Percentiles rank a stretch among this genome's conserved stretches.
These are phyloP conservation scores for Trematocara marginatum DNA, from an alignment of 2,113 vertebrate genomes.

Conservation along the genomic window DNA sequence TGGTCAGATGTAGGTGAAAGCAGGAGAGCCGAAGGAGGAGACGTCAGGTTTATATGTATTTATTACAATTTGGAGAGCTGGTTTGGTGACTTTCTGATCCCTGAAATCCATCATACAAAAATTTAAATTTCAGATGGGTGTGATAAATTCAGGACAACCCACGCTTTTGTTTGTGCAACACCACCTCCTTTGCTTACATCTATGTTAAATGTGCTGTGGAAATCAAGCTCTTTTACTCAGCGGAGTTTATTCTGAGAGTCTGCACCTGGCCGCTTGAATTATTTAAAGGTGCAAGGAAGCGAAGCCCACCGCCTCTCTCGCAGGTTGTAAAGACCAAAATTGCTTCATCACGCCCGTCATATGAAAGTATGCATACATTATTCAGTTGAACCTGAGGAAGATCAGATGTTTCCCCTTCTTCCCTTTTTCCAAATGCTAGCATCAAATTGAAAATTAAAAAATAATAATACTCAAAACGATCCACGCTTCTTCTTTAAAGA, in stretches of 20 bases:
- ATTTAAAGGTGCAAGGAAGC: conserved; percentile 89
- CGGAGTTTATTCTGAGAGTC: conserved; percentile 74
- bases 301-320: conserved; percentile 61
- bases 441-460: background rate
- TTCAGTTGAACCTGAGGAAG: conserved; percentile 91
- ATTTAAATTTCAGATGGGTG: background rate
- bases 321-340: conserved; percentile 92
- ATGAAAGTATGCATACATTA: conserved; percentile 95
- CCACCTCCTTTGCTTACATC: background rate
- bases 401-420: conserved; percentile 77
- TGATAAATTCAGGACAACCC: background rate
- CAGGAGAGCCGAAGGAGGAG: background rate
- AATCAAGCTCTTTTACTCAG: conserved; percentile 3
- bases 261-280: conserved; percentile 92
- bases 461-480: background rate
- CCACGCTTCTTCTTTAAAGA: background rate
- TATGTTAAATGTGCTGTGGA: conserved; percentile 42
- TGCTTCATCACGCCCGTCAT: conserved; percentile 91
- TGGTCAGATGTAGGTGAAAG: conserved; percentile 35
- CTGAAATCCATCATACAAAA: background rate
- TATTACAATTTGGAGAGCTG: background rate
- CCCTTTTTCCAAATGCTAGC: background rate
- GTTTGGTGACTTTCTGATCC: background rate
- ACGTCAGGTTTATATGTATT: background rate
- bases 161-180: background rate